Percentiles rank a stretch among this genome's conserved stretches.
Evolutionary conservation across 2,888 invertebrate genomes (phyloP).

Genomic region (Amiota mariae): DNA sequence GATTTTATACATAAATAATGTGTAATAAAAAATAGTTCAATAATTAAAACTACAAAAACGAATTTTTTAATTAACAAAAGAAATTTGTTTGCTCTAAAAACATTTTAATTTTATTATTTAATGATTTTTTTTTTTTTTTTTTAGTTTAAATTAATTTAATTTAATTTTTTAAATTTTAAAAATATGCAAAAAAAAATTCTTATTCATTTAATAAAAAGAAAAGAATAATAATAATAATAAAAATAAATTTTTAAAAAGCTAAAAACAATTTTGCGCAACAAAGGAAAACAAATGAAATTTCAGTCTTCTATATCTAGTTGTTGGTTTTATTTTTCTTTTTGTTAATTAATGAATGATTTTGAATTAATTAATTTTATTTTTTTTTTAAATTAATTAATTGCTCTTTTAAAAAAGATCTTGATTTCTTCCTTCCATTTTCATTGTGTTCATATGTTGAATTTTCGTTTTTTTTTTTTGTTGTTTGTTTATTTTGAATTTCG

Average conservation of each 20-base stretch:
- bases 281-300: conserved; percentile 48
- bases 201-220: conserved; percentile 30
- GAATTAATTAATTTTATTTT: conserved; percentile 33
- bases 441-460: conserved; percentile 11
- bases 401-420: conserved; percentile 38
- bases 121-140: too few relatives aligned
- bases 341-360: conserved; percentile 3
- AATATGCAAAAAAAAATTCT: too few relatives aligned
- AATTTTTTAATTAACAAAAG: too few relatives aligned
- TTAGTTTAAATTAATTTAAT: too few relatives aligned
- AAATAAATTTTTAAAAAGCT: not conserved
- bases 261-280: not conserved
- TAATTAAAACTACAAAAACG: too few relatives aligned
- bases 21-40: too few relatives aligned
- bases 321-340: conserved; percentile 44
- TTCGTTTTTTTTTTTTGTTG: not conserved
- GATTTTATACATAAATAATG: not conserved
- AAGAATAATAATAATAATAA: conserved; percentile 36
- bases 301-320: conserved; percentile 65
- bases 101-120: too few relatives aligned
- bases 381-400: not conserved
- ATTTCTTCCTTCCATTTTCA: conserved; percentile 43
- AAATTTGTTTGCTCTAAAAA: too few relatives aligned
- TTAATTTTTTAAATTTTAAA: too few relatives aligned
- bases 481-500: conserved; percentile 35